Base-by-base conservation (phyloP, 64 coral and sea anemone genomes). In the Catalaphyllia jardinei region DNA sequence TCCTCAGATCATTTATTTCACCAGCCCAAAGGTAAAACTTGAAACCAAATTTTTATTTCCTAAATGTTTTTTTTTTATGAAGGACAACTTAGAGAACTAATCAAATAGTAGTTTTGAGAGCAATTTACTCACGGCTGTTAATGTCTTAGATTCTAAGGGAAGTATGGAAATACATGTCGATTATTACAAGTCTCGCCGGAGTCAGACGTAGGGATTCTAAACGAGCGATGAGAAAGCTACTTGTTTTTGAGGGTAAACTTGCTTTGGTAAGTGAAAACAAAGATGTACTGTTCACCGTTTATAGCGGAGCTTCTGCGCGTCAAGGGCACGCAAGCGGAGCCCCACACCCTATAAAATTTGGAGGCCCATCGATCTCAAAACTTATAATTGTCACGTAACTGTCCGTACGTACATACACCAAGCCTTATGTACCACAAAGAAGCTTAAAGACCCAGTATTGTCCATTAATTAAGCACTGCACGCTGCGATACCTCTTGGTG, bases 1-100 rank as follows among this genome's bases (percentile, higher is more conserved):
- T 87, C 93, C 93, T 9, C 93, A 94, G 65, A 94, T 91, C 46
- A 75, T 91, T 15, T 94, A 94, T 73, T 94, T 94, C 74, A 91
- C 88, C n/a, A 91, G 93, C 22, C 51, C 33, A 73, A 81, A 79
- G 72, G 93, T 94, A 87, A 67, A 82, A 20, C 10, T n/a, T 27
- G 10, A 69, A 24, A 7, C 1, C 29, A 49, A 78, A 2, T 28
- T 39, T 4, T 33, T 30, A 77, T 0, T 30, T 12, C 8, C 3
- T 9, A 8, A 42, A 28, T 1, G 18, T 77, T 11, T 77, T 42
- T 77, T 30, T 14, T n/a, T 33, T 52, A 42, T 0, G 15, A 3
- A 29, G 4, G 22, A 20, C n/a, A 82, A 82, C 16, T 9, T 57
- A 15, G 54, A 57, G 1, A 13, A 14, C 10, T 57, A 57, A 57